Conservation (phyloP, 2,888 invertebrate genomes). For the Drosophila tripunctata region DNA sequence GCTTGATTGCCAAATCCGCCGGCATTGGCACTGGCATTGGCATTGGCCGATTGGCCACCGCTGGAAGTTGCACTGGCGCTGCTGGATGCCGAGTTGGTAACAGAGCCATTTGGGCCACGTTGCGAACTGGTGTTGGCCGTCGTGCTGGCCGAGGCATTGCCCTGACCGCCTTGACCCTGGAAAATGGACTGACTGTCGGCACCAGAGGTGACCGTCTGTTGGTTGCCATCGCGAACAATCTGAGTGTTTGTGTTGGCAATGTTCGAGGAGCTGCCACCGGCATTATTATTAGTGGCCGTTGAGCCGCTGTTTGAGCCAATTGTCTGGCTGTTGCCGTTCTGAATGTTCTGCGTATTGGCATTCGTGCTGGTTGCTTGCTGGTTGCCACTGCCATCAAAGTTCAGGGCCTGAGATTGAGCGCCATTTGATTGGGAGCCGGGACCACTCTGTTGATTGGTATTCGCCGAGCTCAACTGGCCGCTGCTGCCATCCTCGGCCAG, state of each 20-base stretch:
- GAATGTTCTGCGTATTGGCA: constrained; percentile 74
- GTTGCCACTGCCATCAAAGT: constrained; percentile 71
- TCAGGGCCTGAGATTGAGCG: constrained; percentile 82
- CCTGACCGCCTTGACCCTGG: constrained; percentile 74
- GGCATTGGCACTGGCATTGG: constrained; percentile 67
- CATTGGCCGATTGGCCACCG: constrained; percentile 69
- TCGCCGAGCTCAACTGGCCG: constrained; percentile 82
- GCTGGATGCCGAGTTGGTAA: constrained; percentile 78
- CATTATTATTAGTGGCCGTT: constrained; percentile 69
- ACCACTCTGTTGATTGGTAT: constrained; percentile 78
- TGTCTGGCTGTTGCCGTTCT: constrained; percentile 56
- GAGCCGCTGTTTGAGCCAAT: constrained; percentile 77
- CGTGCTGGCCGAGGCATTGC: constrained; percentile 70
- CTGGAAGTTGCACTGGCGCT: constrained; percentile 71
- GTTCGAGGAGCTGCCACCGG: constrained; percentile 73
- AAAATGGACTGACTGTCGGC: constrained; percentile 81
- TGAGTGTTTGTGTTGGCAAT: constrained; percentile 79
- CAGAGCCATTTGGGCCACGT: constrained; percentile 70
- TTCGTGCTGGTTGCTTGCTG: constrained; percentile 81
- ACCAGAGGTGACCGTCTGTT: constrained; percentile 66
- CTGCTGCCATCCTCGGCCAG: constrained; percentile 79
- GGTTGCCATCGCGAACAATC: constrained; percentile 65
- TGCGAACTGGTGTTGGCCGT: constrained; percentile 70
- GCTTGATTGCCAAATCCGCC: constrained; percentile 32
- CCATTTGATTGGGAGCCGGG: constrained; percentile 58